Evolutionary conservation across 1,140 invertebrate species (phyloP).

Genomic region (Ceratoteleas bidentatus): DNA sequence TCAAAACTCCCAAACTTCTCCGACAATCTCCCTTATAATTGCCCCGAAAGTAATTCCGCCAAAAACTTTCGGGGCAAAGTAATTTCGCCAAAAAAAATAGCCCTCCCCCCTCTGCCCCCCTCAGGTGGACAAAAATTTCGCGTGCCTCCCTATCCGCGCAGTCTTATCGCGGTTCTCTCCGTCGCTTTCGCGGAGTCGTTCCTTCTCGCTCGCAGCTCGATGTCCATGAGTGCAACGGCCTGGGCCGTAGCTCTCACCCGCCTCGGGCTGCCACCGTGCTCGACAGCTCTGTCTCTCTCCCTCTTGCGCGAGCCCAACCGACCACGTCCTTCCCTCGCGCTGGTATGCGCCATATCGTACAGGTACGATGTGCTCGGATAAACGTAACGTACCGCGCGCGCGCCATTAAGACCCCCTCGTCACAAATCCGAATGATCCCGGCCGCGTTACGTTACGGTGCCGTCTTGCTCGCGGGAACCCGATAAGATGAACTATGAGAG

Average conservation of each 20-base stretch:
- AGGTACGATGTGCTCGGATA: slow-evolving; percentile 47
- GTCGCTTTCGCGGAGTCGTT: slow-evolving; percentile 14
- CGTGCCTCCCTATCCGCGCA: too few species aligned
- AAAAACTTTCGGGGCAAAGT: too few species aligned
- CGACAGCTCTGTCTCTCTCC: slow-evolving; percentile 2
- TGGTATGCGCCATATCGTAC: slow-evolving; percentile 47
- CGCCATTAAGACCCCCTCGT: slow-evolving; percentile 50
- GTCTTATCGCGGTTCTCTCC: too few species aligned
- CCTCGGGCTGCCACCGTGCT: slow-evolving; percentile 32
- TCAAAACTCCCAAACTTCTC: too few species aligned
- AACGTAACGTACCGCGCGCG: slow-evolving; percentile 35
- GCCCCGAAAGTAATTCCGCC: too few species aligned
- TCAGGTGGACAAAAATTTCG: too few species aligned
- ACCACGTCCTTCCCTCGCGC: slow-evolving; percentile 24
- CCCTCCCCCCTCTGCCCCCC: too few species aligned
- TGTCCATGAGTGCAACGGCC: slow-evolving; percentile 61
- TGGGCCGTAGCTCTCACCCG: slow-evolving; percentile 57
- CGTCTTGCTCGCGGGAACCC: slow-evolving; percentile 21
- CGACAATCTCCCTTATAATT: too few species aligned
- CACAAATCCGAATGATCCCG: slow-evolving; percentile 43
- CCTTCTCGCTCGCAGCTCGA: slow-evolving; percentile 10
- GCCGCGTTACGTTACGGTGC: slow-evolving; percentile 24
- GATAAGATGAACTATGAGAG: slow-evolving; percentile 40
- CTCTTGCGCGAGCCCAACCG: slow-evolving; percentile 4
- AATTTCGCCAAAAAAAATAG: too few species aligned